Evolutionary conservation across 2,888 invertebrate species (phyloP).

Genomic region (Drosophila melanosoma): DNA sequence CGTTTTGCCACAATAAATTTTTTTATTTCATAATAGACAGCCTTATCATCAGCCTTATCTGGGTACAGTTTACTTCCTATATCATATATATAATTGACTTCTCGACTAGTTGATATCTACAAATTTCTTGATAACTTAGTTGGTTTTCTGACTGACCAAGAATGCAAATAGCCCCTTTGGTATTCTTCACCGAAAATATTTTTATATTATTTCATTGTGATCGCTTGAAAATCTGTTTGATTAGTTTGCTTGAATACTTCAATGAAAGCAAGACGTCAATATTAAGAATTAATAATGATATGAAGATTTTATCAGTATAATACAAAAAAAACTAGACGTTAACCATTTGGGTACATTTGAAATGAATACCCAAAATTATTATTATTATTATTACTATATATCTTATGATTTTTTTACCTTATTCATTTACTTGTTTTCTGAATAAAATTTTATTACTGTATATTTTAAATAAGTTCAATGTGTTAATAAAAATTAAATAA

Average conservation of each 20-base stretch:
- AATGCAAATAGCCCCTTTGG: background rate
- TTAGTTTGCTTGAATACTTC: slow-evolving; percentile 4
- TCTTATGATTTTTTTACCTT: too few species aligned
- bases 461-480: too few species aligned
- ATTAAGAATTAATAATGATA: background rate
- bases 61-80: background rate
- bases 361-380: too few species aligned
- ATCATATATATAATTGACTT: background rate
- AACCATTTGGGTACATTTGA: too few species aligned
- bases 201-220: background rate
- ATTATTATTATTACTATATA: too few species aligned
- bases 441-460: too few species aligned
- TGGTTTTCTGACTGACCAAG: background rate
- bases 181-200: background rate
- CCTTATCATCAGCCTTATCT: background rate
- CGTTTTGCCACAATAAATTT: background rate
- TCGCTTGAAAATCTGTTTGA: background rate
- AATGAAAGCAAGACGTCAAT: background rate
- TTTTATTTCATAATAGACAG: background rate
- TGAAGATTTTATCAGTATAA: background rate
- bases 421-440: too few species aligned
- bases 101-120: background rate
- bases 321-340: slow-evolving; percentile 7
- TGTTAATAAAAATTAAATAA: too few species aligned
- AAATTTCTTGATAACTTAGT: background rate